Conservation (phyloP, 92 coral and sea anemone species). For the Actinostola sp. region DNA sequence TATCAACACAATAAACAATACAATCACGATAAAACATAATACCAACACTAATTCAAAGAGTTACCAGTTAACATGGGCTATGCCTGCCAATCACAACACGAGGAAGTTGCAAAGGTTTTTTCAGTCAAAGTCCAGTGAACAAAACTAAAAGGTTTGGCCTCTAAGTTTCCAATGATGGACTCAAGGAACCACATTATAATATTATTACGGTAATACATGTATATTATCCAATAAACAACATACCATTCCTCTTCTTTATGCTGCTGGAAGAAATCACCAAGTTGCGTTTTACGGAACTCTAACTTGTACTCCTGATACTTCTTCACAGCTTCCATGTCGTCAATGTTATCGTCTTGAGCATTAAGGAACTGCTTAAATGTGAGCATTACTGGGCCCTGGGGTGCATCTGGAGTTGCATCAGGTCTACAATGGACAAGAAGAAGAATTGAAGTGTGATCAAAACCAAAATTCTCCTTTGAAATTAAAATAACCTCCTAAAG, state of each 20-base stretch:
- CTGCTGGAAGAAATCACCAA: conserved; percentile 87
- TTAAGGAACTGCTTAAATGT: conserved; percentile 92
- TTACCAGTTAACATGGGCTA: too few species aligned
- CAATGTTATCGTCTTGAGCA: conserved; percentile 93
- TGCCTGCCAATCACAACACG: too few species aligned
- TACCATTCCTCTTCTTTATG: conserved; percentile 99
- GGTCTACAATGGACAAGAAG: conserved; percentile 23
- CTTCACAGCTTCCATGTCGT: conserved; percentile 92
- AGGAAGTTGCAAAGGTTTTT: too few species aligned
- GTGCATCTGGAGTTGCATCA: conserved; percentile 45
- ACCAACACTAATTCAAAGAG: too few species aligned
- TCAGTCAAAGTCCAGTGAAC: too few species aligned
- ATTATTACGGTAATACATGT: background rate
- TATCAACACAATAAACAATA: background rate
- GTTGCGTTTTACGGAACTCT: conserved; percentile 94
- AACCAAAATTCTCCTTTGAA: too few species aligned
- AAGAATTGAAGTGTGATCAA: background rate
- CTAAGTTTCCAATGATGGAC: too few species aligned
- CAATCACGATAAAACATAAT: too few species aligned
- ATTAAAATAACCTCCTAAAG: too few species aligned
- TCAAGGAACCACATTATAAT: too few species aligned
- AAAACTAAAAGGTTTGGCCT: too few species aligned
- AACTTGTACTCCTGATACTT: conserved; percentile 95
- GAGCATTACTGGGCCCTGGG: conserved; percentile 81
- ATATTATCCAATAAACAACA: conserved; percentile 12